A percentile compares a stretch with the other conserved stretches of the same genome.
These are phyloP conservation scores for Bathynomus jamesi DNA, from an alignment of 1,140 invertebrate genomes.

Conservation along the genomic window DNA sequence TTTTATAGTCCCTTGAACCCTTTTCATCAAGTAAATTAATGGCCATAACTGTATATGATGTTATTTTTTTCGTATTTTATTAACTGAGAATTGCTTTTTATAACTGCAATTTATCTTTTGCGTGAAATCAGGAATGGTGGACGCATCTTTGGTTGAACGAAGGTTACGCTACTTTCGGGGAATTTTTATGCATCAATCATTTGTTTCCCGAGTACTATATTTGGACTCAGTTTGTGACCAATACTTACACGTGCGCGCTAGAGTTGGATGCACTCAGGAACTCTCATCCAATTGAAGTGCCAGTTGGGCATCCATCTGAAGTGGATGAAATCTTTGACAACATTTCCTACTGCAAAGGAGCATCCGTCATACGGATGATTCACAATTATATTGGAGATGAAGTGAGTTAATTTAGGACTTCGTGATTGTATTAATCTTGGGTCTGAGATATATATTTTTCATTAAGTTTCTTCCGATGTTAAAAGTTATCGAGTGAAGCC, in stretches of 20 bases:
- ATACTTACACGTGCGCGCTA: conserved; percentile 52
- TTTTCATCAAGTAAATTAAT: too few species aligned
- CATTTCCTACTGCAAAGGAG: conserved; percentile 91
- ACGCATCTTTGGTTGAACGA: conserved; percentile 77
- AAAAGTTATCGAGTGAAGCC: too few species aligned
- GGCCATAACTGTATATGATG: too few species aligned
- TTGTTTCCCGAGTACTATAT: conserved; percentile 90
- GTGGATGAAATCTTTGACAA: conserved; percentile 93
- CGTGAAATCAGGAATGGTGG: conserved; percentile 55
- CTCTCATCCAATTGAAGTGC: conserved; percentile 84
- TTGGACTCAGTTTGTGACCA: conserved; percentile 84
- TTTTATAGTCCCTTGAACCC: too few species aligned
- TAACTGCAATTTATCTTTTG: too few species aligned
- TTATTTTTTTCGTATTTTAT: too few species aligned
- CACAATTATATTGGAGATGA: conserved; percentile 90
- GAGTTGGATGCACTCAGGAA: conserved; percentile 82
- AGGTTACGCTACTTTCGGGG: conserved; percentile 80
- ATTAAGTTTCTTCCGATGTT: too few species aligned
- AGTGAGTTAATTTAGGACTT: too few species aligned
- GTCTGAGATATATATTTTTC: too few species aligned
- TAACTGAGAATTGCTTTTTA: too few species aligned
- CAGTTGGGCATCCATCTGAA: conserved; percentile 78
- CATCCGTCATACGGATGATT: conserved; percentile 92
- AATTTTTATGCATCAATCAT: conserved; percentile 67
- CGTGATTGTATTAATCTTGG: too few species aligned